Base-by-base conservation (phyloP, 2,113 vertebrate species). In the Tragelaphus scriptus region DNA sequence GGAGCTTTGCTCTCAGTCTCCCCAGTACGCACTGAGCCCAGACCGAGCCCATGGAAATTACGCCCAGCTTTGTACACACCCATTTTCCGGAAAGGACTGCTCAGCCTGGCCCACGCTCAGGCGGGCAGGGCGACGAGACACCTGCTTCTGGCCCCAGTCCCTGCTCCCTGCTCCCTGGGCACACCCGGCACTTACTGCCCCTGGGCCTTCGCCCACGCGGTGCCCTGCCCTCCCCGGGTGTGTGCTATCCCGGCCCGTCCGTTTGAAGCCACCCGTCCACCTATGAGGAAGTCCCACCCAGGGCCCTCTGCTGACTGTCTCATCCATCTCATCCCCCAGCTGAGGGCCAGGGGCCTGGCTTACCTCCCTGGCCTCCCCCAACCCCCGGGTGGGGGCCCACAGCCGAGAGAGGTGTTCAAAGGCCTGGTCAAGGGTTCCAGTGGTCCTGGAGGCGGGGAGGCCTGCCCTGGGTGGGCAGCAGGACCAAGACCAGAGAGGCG, bases 211-310 rank as follows among this genome's bases (percentile, higher is more conserved):
- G 28, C 23, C 68, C 17, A 0, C 0, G 2, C 6, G 0, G 19
- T 1, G 3, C 32, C 55, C 61, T 14, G 3, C 56, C 5, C 5
- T 5, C 5, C 32, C 23, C 1, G 1, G 23, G 89, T 16, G 7
- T 0, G 9, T 0, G 30, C 85, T 2, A 36, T 5, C 81, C 80
- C 0, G 0, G 7, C 23, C 19, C 2, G 13, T n/a, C 21, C 1
- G 0, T 61, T 44, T 11, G 55, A 44, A 44, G 4, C 32, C 49
- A 15, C 30, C 47, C 2, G 0, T 17, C 79, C 16, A 3, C 47
- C 68, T 7, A 0, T 4, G 49, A 26, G 63, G 56, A 36, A 58
- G 23, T 56, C 59, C 21, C 3, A 2, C 32, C 19, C 6, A 0
- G 25, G 75, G 44, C 25, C 19, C 44, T n/a, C 49, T 2, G 1